Base-by-base conservation (phyloP, 1,140 invertebrate species). In the Melitaea cinxia region DNA sequence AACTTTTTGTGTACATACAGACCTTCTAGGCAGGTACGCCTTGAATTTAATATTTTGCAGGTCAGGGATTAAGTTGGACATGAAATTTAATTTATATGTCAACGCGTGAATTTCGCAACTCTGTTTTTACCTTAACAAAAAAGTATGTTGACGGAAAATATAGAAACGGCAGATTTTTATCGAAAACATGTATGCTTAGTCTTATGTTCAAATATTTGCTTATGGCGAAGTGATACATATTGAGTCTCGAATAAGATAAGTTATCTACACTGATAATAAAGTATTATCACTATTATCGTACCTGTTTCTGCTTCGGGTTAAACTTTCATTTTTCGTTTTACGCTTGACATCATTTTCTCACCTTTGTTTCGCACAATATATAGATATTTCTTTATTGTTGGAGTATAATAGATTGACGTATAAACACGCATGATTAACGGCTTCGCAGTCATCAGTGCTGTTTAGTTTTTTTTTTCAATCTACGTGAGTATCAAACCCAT, bases 191-290 rank as follows among this genome's bases (percentile, higher is more conserved):
- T 42, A 42, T 49, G 26, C 24, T 58, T 47, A 19, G 17, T 49
- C 26, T 5, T 21, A 39, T 57, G n/a, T 24, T 26, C 9, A 17
- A 52, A 58, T 42, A 42, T 69, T 65, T 69, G 57, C 47, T 62
- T 50, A 60, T 50, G 21, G 39, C 45, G 21, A 56, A 68, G 47
- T 37, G 53, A 60, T 59, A 47, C 45, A 59, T n/a, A 69, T 72
- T 26, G 65, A 60, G 39, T 72, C 69, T 67, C 67, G 55, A 73
- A 65, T 57, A 47, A 61, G 47, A 75, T 65, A 58, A 28, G 64
- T 73, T 77, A 65, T 64, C 69, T 68, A 6, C 1, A 21, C 57
- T 68, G 77, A 77, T 78, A 79, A 76, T 15, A 67, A 21, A 58
- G 23, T 17, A 33, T 45, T 66, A 37, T 45, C 53, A 17, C 26